Percentiles rank a stretch among this genome's conserved stretches.
Conservation (phyloP, 2,888 invertebrate genomes). For the Deilephila elpenor region DNA sequence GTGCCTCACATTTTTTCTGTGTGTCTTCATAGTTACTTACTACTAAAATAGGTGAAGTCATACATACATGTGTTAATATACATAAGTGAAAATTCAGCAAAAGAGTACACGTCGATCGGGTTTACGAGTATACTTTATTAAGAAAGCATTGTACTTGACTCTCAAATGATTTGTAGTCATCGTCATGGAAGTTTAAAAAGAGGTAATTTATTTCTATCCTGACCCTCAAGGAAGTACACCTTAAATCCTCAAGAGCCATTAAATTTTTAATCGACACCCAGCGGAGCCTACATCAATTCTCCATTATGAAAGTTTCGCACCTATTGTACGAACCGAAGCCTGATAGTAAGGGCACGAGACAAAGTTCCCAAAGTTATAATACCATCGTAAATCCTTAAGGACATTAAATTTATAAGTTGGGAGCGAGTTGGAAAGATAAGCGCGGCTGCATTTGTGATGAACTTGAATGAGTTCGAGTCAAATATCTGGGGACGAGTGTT, state of each 20-base stretch:
- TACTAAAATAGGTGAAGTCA: no score
- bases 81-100: no score
- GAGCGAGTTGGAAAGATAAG: conserved; percentile 67
- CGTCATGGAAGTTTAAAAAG: no score
- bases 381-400: conserved; percentile 71
- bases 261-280: background rate
- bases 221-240: background rate
- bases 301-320: conserved; percentile 13
- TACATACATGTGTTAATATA: no score
- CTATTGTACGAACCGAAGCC: conserved; percentile 13
- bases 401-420: conserved; percentile 75
- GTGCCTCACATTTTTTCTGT: no score
- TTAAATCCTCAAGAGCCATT: background rate
- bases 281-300: background rate
- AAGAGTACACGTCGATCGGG: no score
- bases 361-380: conserved; percentile 48
- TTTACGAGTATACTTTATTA: no score
- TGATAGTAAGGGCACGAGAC: conserved; percentile 31
- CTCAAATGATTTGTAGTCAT: no score
- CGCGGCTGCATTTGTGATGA: conserved; percentile 70
- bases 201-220: no score
- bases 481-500: conserved; percentile 13
- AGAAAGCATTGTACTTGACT: no score
- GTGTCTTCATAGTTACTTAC: no score
- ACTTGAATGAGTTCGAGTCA: conserved; percentile 51